phyloP scores from a whole-genome alignment of 2,888 invertebrate genomes.

The Cheilosia vernalis region DNA sequence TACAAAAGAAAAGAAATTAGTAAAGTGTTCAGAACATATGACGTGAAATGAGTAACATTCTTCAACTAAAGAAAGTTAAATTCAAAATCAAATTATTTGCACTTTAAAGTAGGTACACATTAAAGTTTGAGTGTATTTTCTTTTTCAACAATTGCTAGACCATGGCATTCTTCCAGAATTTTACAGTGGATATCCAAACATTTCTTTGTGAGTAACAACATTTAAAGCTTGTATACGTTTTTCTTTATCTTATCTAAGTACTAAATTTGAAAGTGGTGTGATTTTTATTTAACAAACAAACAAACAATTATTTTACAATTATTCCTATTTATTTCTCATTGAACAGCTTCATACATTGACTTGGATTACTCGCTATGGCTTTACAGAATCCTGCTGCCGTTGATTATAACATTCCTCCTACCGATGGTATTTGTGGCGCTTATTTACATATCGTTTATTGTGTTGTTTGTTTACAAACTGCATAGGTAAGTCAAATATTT shows the following conservation, averaged over 20 bases:
- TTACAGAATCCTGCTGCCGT: conserved; percentile 92
- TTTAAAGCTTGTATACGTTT: conserved; percentile 3
- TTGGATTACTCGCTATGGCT: conserved; percentile 93
- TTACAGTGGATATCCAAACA: conserved; percentile 77
- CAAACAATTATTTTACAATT: conserved; percentile 52
- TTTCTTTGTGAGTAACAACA: conserved; percentile 79
- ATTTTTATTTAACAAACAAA: background rate
- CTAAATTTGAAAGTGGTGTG: background rate
- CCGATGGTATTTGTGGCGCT: conserved; percentile 92
- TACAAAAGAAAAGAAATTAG: conserved; percentile 9
- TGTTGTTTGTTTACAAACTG: conserved; percentile 93
- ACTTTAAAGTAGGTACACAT: conserved; percentile 6
- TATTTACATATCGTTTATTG: conserved; percentile 91
- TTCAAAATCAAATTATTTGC: conserved; percentile 44
- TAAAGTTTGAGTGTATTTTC: background rate
- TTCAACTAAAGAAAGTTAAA: conserved; percentile 62
- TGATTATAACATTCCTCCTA: conserved; percentile 92
- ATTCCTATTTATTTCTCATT: background rate
- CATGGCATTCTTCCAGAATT: conserved; percentile 80
- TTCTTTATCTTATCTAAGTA: background rate
- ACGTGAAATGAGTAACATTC: conserved; percentile 55
- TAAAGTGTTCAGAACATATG: conserved; percentile 22
- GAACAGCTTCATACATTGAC: conserved; percentile 91
- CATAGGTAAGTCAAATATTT: conserved; percentile 86
- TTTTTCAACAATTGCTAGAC: background rate